These are phyloP conservation scores for Takifugu flavidus DNA, from an alignment of 2,113 vertebrate genomes.

Conservation along the genomic window DNA sequence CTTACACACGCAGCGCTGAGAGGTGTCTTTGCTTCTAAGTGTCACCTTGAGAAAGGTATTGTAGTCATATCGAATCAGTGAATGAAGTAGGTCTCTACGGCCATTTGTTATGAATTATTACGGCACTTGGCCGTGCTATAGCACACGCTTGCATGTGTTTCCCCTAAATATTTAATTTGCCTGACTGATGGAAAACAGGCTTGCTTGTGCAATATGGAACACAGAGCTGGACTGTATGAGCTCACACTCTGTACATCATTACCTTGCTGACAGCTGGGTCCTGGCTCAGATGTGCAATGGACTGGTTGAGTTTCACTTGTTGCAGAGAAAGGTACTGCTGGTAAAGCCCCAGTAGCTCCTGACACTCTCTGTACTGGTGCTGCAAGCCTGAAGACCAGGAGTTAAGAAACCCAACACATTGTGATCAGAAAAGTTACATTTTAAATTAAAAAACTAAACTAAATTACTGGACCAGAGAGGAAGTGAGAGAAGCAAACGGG, in stretches of 20 bases:
- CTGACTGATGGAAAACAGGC: constrained; percentile 19
- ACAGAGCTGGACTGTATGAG: not conserved
- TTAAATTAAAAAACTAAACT: not conserved
- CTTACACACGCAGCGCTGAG: constrained; percentile 39
- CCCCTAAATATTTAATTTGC: constrained; percentile 7
- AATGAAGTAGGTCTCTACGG: constrained; percentile 12
- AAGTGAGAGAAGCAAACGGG: not conserved
- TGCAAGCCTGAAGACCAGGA: constrained; percentile 80
- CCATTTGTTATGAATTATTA: constrained; percentile 39
- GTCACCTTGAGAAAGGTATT: constrained; percentile 56
- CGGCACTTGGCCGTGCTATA: constrained; percentile 20
- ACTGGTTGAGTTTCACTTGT: constrained; percentile 85
- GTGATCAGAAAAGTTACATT: not conserved
- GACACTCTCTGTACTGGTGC: constrained; percentile 93
- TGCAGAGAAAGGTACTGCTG: constrained; percentile 93
- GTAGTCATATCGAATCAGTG: constrained; percentile 21
- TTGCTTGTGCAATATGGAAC: constrained; percentile 9
- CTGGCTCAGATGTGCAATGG: constrained; percentile 81
- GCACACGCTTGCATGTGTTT: constrained; percentile 19
- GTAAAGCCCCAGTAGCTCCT: constrained; percentile 93
- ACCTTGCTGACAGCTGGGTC: constrained; percentile 79
- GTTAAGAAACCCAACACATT: constrained; percentile 78
- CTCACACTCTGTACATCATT: constrained; percentile 41
- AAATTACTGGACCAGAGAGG: constrained; percentile 6
- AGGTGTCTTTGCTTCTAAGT: constrained; percentile 39